Evolutionary conservation across 2,797 vertebrate species (phyloP).

Genomic region (Pseudochromis fuscus): DNA sequence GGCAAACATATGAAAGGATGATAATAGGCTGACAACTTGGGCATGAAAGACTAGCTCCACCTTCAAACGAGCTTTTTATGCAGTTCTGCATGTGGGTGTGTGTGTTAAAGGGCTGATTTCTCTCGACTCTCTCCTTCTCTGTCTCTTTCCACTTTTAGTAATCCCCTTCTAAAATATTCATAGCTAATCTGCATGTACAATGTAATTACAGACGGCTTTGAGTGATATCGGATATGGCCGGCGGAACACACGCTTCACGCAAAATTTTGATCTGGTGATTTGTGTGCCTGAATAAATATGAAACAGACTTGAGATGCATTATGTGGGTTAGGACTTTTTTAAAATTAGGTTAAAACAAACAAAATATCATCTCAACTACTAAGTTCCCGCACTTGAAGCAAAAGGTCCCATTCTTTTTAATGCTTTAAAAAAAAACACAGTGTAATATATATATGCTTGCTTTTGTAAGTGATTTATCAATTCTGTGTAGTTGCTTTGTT

Average conservation of each 20-base stretch:
- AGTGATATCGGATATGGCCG: conserved; percentile 80
- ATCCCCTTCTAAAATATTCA: conserved; percentile 86
- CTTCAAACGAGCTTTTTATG: conserved; percentile 82
- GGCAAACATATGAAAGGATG: conserved; percentile 84
- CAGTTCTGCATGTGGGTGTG: conserved; percentile 77
- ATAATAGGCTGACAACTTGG: conserved; percentile 83
- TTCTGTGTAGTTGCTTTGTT: conserved; percentile 4
- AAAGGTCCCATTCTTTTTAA: not conserved
- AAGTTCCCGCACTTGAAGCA: not conserved
- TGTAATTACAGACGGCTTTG: conserved; percentile 83
- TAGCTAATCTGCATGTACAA: conserved; percentile 85
- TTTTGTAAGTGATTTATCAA: not conserved
- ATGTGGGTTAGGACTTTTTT: conserved; percentile 14
- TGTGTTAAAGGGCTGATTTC: conserved; percentile 75
- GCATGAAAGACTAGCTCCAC: conserved; percentile 80
- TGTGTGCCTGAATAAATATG: conserved; percentile 66
- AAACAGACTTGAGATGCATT: conserved; percentile 34
- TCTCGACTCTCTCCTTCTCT: conserved; percentile 59
- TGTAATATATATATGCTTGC: not conserved
- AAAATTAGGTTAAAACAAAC: conserved; percentile 17
- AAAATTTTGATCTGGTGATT: conserved; percentile 77
- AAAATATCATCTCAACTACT: not conserved
- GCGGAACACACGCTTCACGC: conserved; percentile 60
- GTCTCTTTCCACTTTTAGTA: conserved; percentile 81
- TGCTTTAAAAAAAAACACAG: not conserved